Evolutionary conservation across 2,888 invertebrate species (phyloP), one percentile per base, ranked within the genome.

Genomic region (Leptinotarsa rubiginosa): DNA sequence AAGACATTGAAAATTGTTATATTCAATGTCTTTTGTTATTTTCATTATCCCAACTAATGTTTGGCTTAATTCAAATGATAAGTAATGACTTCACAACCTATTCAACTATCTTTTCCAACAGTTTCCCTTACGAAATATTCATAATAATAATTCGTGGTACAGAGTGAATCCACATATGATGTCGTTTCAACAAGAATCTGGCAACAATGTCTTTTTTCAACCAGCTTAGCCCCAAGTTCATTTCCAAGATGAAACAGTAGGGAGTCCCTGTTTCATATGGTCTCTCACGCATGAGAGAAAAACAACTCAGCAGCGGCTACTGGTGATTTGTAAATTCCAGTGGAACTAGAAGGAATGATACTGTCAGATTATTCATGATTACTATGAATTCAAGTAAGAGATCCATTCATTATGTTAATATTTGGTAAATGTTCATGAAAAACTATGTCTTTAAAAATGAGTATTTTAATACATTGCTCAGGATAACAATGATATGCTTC

Each of bases 291-390:
- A 78, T 31, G 59, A 72, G 56, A 77, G 73, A 79, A 74, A 77
- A 75, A 76, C 73, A 75, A 73, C 74, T 77, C 76, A 75, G 75
- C 77, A 73, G 75, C 76, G 73, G 80, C 81, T 80, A 80, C 80
- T 78, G 80, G 77, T 79, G 80, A 79, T 79, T 79, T 77, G 75
- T 76, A 78, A 77, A 79, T 78, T 76, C 78, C 78, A 77, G 72
- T 74, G 65, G 75, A 77, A 71, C 65, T 50, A 67, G 47, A 75
- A 73, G 76, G 74, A 72, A 78, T 70, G 76, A 78, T 74, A 68
- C 76, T 78, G 78, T 78, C 78, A 71, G 78, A 73, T 77, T 78
- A 76, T 67, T 62, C 62, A 54, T 49, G 66, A 72, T 59, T 54
- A 62, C 25, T 64, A 49, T 69, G 3, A 16, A 25, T 41, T 47